Evolutionary conservation across 2,113 vertebrate species (phyloP).

Genomic region (Atlantisia rogersi): DNA sequence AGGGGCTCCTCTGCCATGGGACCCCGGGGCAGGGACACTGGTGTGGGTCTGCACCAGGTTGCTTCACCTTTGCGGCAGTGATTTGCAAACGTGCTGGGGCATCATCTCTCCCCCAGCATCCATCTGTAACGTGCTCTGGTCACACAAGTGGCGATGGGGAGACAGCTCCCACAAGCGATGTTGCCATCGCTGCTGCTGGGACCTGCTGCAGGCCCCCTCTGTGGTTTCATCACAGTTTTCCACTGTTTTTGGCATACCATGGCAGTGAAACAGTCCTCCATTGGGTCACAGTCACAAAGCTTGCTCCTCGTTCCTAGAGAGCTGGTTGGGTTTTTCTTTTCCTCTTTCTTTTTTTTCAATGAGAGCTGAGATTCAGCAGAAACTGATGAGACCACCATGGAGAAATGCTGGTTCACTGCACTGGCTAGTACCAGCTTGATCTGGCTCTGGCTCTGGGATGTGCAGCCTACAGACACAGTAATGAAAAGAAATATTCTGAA

Average conservation of each 20-base stretch:
- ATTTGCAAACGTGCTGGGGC: not conserved
- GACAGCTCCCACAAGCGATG: rapidly evolving
- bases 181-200: rapidly evolving
- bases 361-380: not conserved
- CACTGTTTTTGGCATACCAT: rapidly evolving
- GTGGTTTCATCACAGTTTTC: not conserved
- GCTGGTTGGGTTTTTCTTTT: not conserved
- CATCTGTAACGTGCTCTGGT: rapidly evolving
- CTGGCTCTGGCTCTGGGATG: not conserved
- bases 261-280: not conserved
- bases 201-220: not conserved
- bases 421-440: constrained; percentile 25
- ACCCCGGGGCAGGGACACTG: not conserved
- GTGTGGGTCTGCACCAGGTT: not conserved
- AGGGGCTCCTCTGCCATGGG: rapidly evolving
- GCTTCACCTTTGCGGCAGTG: not conserved
- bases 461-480: constrained; percentile 33
- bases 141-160: not conserved
- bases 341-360: not conserved
- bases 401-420: not conserved
- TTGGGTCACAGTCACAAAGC: not conserved
- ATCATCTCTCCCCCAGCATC: not conserved
- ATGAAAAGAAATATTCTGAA: constrained; percentile 66
- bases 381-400: not conserved
- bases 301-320: not conserved